A percentile compares a stretch with the other conserved stretches of the same genome.
These are phyloP conservation scores for Orchestia grillus DNA, from an alignment of 1,140 invertebrate species.

Conservation along the genomic window DNA sequence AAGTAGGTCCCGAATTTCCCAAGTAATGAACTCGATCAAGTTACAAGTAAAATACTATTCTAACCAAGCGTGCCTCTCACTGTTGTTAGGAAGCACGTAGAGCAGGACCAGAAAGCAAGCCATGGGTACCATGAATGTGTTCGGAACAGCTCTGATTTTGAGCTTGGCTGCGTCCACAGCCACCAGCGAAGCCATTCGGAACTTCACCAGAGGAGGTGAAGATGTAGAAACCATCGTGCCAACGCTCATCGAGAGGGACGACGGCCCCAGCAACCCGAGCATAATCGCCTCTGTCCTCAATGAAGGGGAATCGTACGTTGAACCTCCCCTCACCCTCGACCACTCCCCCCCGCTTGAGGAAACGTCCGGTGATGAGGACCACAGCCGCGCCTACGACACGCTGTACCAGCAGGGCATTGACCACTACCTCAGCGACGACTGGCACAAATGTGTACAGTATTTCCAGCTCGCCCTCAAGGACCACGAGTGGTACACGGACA, in stretches of 20 bases:
- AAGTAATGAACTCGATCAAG: conserved; percentile 31
- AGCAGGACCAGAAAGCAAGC: neutral
- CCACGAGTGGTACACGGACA: conserved; percentile 1
- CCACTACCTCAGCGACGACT: conserved; percentile 21
- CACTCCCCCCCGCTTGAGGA: neutral
- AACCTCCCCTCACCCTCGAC: neutral
- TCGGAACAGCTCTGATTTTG: neutral
- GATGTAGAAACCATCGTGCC: neutral
- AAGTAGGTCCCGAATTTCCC: neutral
- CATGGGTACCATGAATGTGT: neutral
- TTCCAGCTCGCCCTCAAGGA: neutral
- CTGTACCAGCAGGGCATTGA: conserved; percentile 22
- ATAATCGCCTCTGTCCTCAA: conserved; percentile 19
- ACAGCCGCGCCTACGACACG: neutral
- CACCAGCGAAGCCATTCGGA: neutral
- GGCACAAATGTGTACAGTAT: neutral
- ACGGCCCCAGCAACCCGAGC: neutral
- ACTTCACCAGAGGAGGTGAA: neutral
- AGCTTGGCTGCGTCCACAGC: neutral
- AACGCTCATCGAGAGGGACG: neutral
- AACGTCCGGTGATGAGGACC: neutral
- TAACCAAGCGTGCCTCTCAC: neutral
- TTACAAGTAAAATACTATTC: conserved; percentile 7
- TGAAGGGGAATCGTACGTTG: neutral
- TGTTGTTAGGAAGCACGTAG: conserved; percentile 22